These are phyloP conservation scores for Galerucella pusilla DNA, from an alignment of 2,888 invertebrate genomes.

Conservation along the genomic window DNA sequence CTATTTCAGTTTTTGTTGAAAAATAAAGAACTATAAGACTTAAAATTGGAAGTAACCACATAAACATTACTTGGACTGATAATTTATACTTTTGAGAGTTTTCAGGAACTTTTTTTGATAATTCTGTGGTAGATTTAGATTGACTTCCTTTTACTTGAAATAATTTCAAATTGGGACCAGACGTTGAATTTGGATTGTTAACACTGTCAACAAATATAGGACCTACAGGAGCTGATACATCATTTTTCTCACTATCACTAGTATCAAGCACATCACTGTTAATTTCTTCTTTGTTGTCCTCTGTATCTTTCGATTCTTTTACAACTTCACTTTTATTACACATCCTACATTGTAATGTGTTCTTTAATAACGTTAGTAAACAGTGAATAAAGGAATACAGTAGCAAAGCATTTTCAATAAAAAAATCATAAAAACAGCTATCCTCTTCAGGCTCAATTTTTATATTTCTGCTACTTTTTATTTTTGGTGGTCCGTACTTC, in stretches of 20 bases:
- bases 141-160: conserved; percentile 45
- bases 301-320: conserved; percentile 26
- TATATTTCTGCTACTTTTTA: conserved; percentile 37
- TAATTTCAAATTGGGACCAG: conserved; percentile 43
- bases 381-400: conserved; percentile 59
- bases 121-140: conserved; percentile 18
- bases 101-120: conserved; percentile 8
- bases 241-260: conserved; percentile 39
- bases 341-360: conserved; percentile 50
- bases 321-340: conserved; percentile 34
- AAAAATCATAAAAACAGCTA: conserved; percentile 49
- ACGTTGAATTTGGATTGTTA: conserved; percentile 16
- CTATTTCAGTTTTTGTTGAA: conserved; percentile 40
- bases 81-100: conserved; percentile 36
- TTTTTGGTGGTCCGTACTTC: conserved; percentile 24
- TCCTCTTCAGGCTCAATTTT: conserved; percentile 35
- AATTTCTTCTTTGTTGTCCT: conserved; percentile 7
- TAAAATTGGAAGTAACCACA: conserved; percentile 52
- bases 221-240: conserved; percentile 40
- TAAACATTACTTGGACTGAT: conserved; percentile 37
- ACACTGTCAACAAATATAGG: conserved; percentile 39
- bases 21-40: conserved; percentile 49
- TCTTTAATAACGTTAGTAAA: conserved; percentile 55
- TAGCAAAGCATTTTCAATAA: conserved; percentile 56
- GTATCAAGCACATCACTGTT: conserved; percentile 20